Base-by-base conservation (phyloP, 1,140 invertebrate genomes). In the Calosoma granatense region DNA sequence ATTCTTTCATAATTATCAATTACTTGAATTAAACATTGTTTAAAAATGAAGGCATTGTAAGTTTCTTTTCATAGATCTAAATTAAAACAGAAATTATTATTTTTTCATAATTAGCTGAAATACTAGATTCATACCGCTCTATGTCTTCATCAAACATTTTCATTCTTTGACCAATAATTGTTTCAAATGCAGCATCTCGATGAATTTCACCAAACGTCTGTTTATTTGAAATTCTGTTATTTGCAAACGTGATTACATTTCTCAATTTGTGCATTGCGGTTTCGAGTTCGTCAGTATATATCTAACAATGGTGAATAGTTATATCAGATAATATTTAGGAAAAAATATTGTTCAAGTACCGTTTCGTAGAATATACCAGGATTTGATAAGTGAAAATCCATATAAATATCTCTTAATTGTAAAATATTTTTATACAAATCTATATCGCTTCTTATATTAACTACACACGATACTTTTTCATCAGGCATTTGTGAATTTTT, bases 311-410 rank as follows among this genome's bases (percentile, higher is more conserved):
- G 6, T 17, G 6, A 15, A 11, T 17, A 51, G 17, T 11, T 11
- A 51, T 15, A 11, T 9, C 6, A 14, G 6, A 9, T 51, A 11
- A 11, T 17, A 51, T 51, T 11, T 51, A 9, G 17, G 19, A 51
- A 51, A 14, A 51, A 51, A 51, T 6, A 15, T 11, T 17, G 43
- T 51, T 51, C 17, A 51, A 14, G 17, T 51, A 53, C 20, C 9
- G 20, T 21, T 21, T 53, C 21, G 21, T 22, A 22, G 22, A 53
- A 53, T 11, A 53, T 53, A 12, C 51, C 51, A 12, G 51, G 51
- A 53, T 22, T 9, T 11, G 51, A 21, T 20, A 11, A 12, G 20
- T 53, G 51, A 20, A 53, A 21, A 9, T 22, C 15, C 20, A 53
- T 6, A 20, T 53, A 53, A 11, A 53, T 20, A 9, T 53, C 51